phyloP scores from a whole-genome alignment of 2,113 vertebrate species.

The Plectropomus leopardus region DNA sequence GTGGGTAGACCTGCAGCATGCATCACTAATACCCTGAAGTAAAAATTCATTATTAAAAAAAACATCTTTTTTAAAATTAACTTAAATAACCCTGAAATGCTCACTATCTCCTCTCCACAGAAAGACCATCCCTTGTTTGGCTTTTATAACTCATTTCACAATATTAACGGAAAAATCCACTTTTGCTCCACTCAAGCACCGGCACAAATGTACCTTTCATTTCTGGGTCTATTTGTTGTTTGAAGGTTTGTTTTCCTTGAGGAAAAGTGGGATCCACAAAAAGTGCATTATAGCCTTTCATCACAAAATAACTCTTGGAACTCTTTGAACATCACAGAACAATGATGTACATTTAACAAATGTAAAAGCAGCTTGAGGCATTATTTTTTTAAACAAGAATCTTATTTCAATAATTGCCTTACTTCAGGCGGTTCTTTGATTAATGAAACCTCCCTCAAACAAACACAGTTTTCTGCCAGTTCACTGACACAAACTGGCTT shows the following conservation, averaged over 20 bases:
- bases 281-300: constrained; percentile 48
- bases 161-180: constrained; percentile 9
- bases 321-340: constrained; percentile 39
- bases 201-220: constrained; percentile 11
- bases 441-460: background rate
- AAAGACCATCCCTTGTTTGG: background rate
- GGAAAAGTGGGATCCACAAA: constrained; percentile 7
- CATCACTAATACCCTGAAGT: too few species aligned
- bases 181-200: background rate
- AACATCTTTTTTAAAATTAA: too few species aligned
- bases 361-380: constrained; percentile 24
- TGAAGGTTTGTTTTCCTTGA: constrained; percentile 28
- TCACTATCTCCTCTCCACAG: background rate
- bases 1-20: too few species aligned
- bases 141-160: background rate
- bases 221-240: constrained; percentile 41
- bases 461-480: background rate
- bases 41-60: too few species aligned
- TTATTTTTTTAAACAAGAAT: constrained; percentile 1
- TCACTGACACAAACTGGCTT: background rate
- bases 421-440: background rate
- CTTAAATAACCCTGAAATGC: background rate
- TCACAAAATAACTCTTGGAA: constrained; percentile 29
- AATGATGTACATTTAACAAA: constrained; percentile 12
- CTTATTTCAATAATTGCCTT: background rate